Percentiles rank a stretch among this genome's conserved stretches.
These are phyloP conservation scores for Mellivora capensis DNA, from an alignment of 2,113 vertebrate genomes.

Conservation along the genomic window DNA sequence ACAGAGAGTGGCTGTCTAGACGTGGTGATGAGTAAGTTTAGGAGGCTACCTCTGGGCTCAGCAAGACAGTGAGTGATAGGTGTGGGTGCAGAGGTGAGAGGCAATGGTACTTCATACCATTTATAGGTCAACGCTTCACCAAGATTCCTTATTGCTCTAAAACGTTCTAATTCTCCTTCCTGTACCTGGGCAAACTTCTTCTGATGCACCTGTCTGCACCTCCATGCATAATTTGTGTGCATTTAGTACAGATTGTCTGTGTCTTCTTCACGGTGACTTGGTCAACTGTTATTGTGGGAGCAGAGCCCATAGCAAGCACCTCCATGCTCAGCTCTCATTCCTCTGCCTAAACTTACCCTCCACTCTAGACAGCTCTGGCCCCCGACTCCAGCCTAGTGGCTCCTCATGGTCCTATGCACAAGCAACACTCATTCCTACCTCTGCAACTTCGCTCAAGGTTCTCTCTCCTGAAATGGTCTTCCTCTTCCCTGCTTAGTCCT, in stretches of 20 bases:
- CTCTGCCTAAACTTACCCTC: background rate
- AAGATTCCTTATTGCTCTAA: background rate
- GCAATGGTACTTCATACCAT: fast-evolving
- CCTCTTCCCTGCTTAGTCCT: background rate
- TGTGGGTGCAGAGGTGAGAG: background rate
- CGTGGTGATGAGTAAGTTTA: background rate
- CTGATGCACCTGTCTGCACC: background rate
- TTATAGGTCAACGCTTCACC: background rate
- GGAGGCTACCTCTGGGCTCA: background rate
- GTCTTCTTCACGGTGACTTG: background rate
- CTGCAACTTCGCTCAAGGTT: background rate
- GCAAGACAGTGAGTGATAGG: background rate
- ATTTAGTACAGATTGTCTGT: background rate
- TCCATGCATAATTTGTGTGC: background rate
- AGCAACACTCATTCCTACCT: background rate
- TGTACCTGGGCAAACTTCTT: background rate
- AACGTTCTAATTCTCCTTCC: background rate
- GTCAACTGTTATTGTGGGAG: background rate
- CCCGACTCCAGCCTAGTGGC: background rate
- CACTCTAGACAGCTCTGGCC: background rate
- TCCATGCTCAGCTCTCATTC: background rate
- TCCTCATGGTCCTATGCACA: no score
- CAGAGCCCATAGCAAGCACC: background rate
- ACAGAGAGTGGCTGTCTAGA: background rate
- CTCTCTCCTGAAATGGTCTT: background rate